Percentiles rank a stretch among this genome's conserved stretches.
phyloP scores from a whole-genome alignment of 2,797 vertebrate species.

The Platalea minor region DNA sequence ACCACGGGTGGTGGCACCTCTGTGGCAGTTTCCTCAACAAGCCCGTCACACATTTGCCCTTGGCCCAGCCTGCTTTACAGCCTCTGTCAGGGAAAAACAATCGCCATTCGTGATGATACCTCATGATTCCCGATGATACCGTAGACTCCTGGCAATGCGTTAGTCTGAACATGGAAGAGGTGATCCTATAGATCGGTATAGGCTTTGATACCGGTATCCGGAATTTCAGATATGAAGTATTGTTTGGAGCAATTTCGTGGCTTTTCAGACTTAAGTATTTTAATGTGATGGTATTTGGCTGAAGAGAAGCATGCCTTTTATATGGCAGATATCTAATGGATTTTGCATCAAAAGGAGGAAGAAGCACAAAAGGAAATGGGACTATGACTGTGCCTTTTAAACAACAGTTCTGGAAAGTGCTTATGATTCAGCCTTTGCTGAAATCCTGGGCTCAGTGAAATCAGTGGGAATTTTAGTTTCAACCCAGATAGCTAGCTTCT shows the following conservation, averaged over 20 bases:
- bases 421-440: conserved; percentile 21
- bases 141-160: not conserved
- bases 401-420: not conserved
- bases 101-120: fast-evolving
- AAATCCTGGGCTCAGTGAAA: not conserved
- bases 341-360: not conserved
- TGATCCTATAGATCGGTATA: not conserved
- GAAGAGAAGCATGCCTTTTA: not conserved
- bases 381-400: not conserved
- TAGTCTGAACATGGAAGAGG: not conserved
- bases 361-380: not conserved
- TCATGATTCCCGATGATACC: not conserved
- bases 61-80: not conserved
- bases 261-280: not conserved
- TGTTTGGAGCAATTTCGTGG: not conserved
- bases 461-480: not conserved
- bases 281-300: not conserved
- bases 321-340: not conserved
- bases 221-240: fast-evolving
- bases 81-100: not conserved
- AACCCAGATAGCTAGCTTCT: not conserved
- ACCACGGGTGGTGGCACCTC: not conserved
- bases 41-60: not conserved
- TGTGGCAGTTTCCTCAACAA: not conserved
- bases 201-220: not conserved